These are phyloP conservation scores for Chromoteleia sp. DNA, from an alignment of 2,888 invertebrate species.

Conservation along the genomic window DNA sequence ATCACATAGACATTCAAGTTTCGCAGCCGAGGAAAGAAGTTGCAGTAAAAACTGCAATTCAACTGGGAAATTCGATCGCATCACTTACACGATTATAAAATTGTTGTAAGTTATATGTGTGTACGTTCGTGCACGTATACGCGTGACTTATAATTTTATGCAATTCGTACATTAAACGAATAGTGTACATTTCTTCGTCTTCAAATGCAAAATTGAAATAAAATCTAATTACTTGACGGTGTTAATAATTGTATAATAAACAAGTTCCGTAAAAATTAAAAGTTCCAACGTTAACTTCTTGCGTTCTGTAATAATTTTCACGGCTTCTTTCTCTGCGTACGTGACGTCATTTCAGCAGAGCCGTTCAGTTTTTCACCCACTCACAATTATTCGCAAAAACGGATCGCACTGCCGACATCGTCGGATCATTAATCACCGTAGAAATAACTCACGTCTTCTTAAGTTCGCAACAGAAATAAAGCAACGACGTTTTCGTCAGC, in stretches of 20 bases:
- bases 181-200: too few relatives aligned
- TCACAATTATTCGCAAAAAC: conserved; percentile 15
- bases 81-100: too few relatives aligned
- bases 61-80: conserved; percentile 2
- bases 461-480: conserved; percentile 15
- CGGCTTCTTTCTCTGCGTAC: background rate
- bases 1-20: background rate
- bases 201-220: too few relatives aligned
- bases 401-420: background rate
- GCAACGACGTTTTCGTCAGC: conserved; percentile 15
- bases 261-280: too few relatives aligned
- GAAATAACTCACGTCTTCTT: conserved; percentile 31
- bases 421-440: conserved; percentile 40
- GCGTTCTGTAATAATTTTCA: too few relatives aligned
- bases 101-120: too few relatives aligned
- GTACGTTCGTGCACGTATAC: too few relatives aligned
- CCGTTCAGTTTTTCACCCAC: background rate
- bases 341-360: background rate
- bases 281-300: too few relatives aligned
- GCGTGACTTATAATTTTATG: too few relatives aligned
- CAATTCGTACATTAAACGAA: background rate
- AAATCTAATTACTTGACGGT: too few relatives aligned
- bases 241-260: too few relatives aligned
- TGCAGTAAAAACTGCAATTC: background rate
- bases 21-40: too few relatives aligned